Conservation (phyloP, 2,797 vertebrate species). For the Acanthurus tractus region DNA sequence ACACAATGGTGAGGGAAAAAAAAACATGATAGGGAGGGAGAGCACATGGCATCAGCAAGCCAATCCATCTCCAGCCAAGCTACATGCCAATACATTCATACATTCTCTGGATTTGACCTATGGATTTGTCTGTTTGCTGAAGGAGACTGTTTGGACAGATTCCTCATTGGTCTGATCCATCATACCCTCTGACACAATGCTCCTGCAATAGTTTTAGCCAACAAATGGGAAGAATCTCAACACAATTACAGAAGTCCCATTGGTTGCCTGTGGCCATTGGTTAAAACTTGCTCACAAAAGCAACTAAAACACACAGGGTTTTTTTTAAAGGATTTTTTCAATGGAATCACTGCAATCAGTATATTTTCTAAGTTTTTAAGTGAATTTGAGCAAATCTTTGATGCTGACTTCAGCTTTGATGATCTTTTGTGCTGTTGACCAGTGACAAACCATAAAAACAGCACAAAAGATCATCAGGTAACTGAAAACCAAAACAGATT, state of each 20-base stretch:
- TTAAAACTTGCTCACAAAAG: not conserved
- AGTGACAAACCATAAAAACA: not conserved
- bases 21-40: conserved; percentile 20
- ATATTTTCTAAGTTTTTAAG: not conserved
- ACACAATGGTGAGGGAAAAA: conserved; percentile 27
- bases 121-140: conserved; percentile 52
- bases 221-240: conserved; percentile 15
- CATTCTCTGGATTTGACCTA: conserved; percentile 53
- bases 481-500: not conserved
- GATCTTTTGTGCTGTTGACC: accelerated
- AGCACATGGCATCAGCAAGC: conserved; percentile 54
- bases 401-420: not conserved
- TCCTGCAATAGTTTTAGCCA: not conserved
- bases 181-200: conserved; percentile 4
- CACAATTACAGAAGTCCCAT: not conserved
- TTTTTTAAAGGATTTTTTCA: not conserved
- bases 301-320: too few relatives aligned
- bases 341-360: not conserved
- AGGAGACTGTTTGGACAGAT: conserved; percentile 6
- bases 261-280: conserved; percentile 3
- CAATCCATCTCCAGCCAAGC: conserved; percentile 69
- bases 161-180: conserved; percentile 25
- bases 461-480: too few relatives aligned
- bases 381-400: not conserved
- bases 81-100: conserved; percentile 63